Conservation (phyloP, 2,797 vertebrate species). For the Micropoecilia bifurca region DNA sequence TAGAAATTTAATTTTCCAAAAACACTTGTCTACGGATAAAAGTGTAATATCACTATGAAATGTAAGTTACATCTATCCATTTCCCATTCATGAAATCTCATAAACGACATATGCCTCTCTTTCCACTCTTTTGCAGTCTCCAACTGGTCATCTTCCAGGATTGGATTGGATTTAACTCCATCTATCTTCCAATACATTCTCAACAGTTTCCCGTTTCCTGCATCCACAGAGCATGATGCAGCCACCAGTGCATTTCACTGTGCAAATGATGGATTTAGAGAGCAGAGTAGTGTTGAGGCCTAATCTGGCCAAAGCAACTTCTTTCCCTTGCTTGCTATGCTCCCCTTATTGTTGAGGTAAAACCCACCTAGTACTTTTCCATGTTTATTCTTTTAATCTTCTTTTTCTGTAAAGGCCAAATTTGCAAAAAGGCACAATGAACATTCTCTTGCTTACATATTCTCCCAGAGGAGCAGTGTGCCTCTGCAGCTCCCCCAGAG, state of each 20-base stretch:
- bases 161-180: too few relatives aligned
- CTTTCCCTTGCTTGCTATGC: background rate
- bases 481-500: background rate
- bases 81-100: background rate
- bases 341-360: background rate
- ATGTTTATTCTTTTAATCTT: background rate
- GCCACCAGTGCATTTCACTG: background rate
- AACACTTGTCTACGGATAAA: background rate
- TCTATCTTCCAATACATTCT: too few relatives aligned
- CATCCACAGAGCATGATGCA: background rate
- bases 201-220: background rate
- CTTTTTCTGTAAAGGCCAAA: background rate
- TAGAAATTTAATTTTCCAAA: background rate
- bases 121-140: too few relatives aligned
- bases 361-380: background rate
- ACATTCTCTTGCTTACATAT: background rate
- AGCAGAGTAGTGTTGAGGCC: background rate
- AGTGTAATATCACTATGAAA: background rate
- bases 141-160: too few relatives aligned
- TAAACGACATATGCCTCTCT: background rate
- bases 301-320: background rate
- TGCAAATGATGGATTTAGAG: background rate
- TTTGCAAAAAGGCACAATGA: background rate
- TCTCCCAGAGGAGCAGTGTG: background rate
- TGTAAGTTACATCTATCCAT: background rate